Conservation (phyloP, 1,140 invertebrate species). For the Conus betulinus region DNA sequence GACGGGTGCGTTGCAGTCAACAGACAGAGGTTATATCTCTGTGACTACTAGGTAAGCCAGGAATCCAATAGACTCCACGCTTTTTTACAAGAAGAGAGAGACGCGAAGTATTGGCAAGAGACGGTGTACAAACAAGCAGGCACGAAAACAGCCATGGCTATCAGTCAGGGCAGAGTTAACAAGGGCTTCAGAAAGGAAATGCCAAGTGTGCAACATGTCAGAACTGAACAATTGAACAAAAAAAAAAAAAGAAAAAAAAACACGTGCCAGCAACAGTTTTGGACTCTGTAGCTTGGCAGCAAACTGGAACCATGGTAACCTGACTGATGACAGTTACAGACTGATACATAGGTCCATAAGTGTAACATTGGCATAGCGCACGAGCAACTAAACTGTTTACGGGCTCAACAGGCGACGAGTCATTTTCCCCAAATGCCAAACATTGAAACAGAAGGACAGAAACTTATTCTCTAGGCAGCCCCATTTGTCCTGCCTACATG, state of each 20-base stretch:
- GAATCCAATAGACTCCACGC: background rate
- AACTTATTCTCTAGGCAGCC: no score
- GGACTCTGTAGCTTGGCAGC: slow-evolving; percentile 22
- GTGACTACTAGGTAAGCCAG: no score
- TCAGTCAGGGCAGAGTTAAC: slow-evolving; percentile 1
- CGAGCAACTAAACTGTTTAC: background rate
- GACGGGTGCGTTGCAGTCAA: background rate
- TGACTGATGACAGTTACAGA: background rate
- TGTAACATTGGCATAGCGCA: background rate
- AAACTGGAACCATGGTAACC: slow-evolving; percentile 22
- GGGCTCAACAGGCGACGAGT: background rate
- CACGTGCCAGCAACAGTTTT: slow-evolving; percentile 20
- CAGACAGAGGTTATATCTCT: background rate
- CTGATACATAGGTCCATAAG: background rate
- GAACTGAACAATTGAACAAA: background rate
- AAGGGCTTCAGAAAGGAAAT: slow-evolving; percentile 4
- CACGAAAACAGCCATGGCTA: slow-evolving; percentile 22
- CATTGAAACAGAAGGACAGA: background rate
- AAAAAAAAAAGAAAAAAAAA: background rate
- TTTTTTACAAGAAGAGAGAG: background rate
- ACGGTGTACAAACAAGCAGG: slow-evolving; percentile 14
- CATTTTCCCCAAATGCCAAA: background rate
- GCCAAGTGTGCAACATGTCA: slow-evolving; percentile 30
- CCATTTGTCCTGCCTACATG: no score
- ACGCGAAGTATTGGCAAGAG: background rate